phyloP scores from a whole-genome alignment of 30 jellyfish, hydroid and myxozoan genomes.

The Cassiopea andromeda region DNA sequence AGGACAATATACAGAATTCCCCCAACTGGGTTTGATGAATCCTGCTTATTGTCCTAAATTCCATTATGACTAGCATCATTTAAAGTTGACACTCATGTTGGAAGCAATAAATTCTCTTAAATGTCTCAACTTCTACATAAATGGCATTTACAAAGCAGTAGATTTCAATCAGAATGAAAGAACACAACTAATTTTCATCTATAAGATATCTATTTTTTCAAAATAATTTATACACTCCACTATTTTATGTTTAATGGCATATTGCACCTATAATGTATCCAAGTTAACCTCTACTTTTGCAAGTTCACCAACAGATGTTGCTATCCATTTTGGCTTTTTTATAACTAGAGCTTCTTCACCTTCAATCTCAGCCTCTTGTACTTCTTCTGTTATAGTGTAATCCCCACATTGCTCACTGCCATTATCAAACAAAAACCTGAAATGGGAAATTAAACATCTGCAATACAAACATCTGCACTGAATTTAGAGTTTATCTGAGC shows the following conservation, averaged over 20 bases:
- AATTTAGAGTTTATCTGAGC: too few relatives aligned
- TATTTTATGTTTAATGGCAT: background rate
- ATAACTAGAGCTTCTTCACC: constrained; percentile 51
- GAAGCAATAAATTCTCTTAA: too few relatives aligned
- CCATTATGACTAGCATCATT: background rate
- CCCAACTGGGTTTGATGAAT: background rate
- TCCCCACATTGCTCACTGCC: constrained; percentile 73
- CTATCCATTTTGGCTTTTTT: constrained; percentile 61
- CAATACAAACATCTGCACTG: too few relatives aligned
- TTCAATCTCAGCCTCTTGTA: constrained; percentile 55
- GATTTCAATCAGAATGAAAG: too few relatives aligned
- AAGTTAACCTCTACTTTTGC: constrained; percentile 36
- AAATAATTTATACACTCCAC: too few relatives aligned
- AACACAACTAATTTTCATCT: too few relatives aligned
- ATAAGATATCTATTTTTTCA: too few relatives aligned
- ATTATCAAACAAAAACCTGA: constrained; percentile 57
- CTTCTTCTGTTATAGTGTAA: constrained; percentile 41
- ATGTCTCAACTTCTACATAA: too few relatives aligned
- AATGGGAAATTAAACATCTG: too few relatives aligned
- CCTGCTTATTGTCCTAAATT: background rate
- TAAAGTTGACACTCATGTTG: too few relatives aligned
- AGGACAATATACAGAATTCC: background rate
- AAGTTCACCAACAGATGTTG: constrained; percentile 17
- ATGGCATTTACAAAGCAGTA: too few relatives aligned
- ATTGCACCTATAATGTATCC: background rate